Conservation (phyloP, 2,113 vertebrate species). For the Mustelus asterias region DNA sequence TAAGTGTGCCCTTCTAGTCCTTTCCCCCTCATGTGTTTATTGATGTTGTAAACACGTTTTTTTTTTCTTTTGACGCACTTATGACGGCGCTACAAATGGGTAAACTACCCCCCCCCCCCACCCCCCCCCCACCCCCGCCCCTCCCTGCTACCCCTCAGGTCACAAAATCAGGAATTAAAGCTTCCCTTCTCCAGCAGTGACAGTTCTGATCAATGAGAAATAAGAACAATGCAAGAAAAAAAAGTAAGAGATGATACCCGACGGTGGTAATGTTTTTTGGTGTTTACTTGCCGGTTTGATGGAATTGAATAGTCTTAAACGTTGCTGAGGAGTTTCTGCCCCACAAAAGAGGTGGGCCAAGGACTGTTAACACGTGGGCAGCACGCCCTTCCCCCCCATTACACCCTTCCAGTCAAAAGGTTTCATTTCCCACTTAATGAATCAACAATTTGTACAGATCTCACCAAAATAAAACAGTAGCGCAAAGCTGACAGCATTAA, state of each 20-base stretch:
- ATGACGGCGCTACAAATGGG: too few species aligned
- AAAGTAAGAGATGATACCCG: not conserved
- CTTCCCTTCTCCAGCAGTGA: too few species aligned
- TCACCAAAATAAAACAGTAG: constrained; percentile 1
- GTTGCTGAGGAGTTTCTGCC: not conserved
- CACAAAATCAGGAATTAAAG: not conserved
- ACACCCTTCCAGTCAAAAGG: not conserved
- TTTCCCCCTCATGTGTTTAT: not conserved
- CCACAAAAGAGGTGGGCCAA: not conserved
- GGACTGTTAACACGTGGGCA: not conserved
- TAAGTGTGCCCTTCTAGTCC: not conserved
- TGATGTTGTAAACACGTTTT: not conserved
- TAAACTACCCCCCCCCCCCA: too few species aligned
- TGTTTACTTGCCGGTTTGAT: not conserved
- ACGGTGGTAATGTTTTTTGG: not conserved
- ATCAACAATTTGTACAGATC: constrained; percentile 7
- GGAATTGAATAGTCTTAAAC: not conserved
- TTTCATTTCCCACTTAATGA: not conserved
- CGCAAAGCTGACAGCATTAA: not conserved
- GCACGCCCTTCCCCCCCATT: not conserved
- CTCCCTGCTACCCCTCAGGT: not conserved
- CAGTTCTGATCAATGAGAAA: not conserved
- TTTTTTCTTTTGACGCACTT: not conserved
- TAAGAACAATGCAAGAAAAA: not conserved
- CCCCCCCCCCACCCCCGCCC: too few species aligned